These are phyloP conservation scores for Jordanella pulchra DNA, from an alignment of 2,797 vertebrate species.

Conservation along the genomic window DNA sequence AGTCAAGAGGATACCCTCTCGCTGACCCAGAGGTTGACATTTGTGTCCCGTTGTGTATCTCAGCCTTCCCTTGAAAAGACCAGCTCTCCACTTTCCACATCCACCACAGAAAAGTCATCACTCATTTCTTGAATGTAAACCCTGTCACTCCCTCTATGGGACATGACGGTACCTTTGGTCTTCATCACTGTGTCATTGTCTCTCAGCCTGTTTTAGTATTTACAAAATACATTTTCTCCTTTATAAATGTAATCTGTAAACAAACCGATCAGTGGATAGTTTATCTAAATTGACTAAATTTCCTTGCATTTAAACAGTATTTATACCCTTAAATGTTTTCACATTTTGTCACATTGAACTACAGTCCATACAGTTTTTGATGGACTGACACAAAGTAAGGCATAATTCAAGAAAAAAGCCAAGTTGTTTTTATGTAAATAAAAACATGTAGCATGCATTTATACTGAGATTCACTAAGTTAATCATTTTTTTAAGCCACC, in stretches of 20 bases:
- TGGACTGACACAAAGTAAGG: background rate
- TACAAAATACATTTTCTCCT: slow-evolving; percentile 32
- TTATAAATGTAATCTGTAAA: slow-evolving; percentile 18
- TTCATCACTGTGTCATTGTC: slow-evolving; percentile 55
- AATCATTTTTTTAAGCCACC: background rate
- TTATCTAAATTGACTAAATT: slow-evolving; percentile 10
- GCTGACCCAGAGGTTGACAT: slow-evolving; percentile 79
- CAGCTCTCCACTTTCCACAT: slow-evolving; percentile 53
- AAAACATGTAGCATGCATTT: background rate
- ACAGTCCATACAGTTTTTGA: background rate
- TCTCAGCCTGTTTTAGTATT: slow-evolving; percentile 52
- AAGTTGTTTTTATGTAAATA: background rate
- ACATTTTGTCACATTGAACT: background rate
- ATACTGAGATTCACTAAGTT: background rate
- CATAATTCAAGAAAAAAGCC: background rate
- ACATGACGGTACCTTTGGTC: slow-evolving; percentile 81
- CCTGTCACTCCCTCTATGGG: slow-evolving; percentile 83
- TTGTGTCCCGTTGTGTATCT: slow-evolving; percentile 63
- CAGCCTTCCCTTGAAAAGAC: slow-evolving; percentile 32
- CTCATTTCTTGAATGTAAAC: slow-evolving; percentile 87
- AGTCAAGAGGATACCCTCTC: slow-evolving; percentile 16
- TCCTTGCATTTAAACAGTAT: slow-evolving; percentile 5
- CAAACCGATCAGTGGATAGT: slow-evolving; percentile 17
- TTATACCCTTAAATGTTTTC: slow-evolving; percentile 2
- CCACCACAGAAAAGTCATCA: slow-evolving; percentile 71